Conservation (phyloP, 2,888 invertebrate species). For the Zelleria hepariella region DNA sequence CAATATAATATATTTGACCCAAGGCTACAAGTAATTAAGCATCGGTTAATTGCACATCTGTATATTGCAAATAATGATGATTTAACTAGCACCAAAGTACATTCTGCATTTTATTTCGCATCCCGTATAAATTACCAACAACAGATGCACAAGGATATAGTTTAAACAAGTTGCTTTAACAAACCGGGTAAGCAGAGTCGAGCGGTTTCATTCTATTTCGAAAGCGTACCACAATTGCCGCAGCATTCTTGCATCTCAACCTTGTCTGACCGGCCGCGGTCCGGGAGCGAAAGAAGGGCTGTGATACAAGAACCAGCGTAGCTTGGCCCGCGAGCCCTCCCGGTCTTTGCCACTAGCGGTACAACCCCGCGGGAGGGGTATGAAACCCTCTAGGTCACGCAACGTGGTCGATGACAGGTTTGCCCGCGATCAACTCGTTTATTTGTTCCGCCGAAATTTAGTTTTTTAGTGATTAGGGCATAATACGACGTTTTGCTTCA, state of each 20-base stretch:
- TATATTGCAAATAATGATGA: no score
- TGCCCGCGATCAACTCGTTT: neutral
- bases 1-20: no score
- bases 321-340: constrained; percentile 16
- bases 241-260: constrained; percentile 60
- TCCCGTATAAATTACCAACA: neutral
- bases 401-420: neutral
- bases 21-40: no score
- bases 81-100: no score
- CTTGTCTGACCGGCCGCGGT: constrained; percentile 60
- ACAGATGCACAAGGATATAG: neutral
- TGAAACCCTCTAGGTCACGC: neutral
- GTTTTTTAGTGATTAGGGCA: constrained; percentile 1
- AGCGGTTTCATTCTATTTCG: constrained; percentile 46
- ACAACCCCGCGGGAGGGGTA: neutral
- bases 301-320: constrained; percentile 20
- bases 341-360: neutral
- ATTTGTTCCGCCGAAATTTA: neutral
- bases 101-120: neutral
- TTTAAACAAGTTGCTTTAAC: neutral
- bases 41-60: no score
- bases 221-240: constrained; percentile 49
- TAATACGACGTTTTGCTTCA: neutral
- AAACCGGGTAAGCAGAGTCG: constrained; percentile 25
- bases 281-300: neutral